A percentile compares a stretch with the other conserved stretches of the same genome.
These are phyloP conservation scores for Coenonympha arcania DNA, from an alignment of 2,888 invertebrate genomes.

Conservation along the genomic window DNA sequence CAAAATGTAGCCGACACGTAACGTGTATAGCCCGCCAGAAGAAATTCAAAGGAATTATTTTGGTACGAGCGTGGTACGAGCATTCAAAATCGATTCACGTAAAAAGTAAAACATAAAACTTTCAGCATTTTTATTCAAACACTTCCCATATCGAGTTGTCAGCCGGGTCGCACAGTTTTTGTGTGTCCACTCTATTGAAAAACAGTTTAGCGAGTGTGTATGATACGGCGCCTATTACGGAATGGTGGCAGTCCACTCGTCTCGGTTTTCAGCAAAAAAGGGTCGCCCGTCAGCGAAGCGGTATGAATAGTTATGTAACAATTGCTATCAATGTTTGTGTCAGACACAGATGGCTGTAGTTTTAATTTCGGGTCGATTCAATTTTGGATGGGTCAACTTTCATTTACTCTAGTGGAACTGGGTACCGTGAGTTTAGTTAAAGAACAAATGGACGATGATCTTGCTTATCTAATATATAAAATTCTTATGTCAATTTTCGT, in stretches of 20 bases:
- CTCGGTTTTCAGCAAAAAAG: constrained; percentile 18
- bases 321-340: constrained; percentile 3
- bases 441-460: too few species aligned
- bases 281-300: constrained; percentile 5
- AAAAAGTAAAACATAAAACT: not conserved
- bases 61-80: too few species aligned
- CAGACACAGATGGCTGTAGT: not conserved
- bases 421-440: not conserved
- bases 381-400: not conserved
- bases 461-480: too few species aligned
- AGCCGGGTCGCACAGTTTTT: not conserved
- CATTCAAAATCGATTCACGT: too few species aligned
- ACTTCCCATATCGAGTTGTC: not conserved
- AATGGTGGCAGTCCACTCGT: constrained; percentile 15
- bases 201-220: constrained; percentile 6
- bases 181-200: constrained; percentile 8
- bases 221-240: constrained; percentile 6
- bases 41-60: too few species aligned
- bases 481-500: too few species aligned
- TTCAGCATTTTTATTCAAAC: constrained; percentile 1
- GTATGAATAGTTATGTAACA: constrained; percentile 17
- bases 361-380: not conserved
- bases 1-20: too few species aligned
- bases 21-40: too few species aligned
- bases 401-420: too few species aligned